Evolutionary conservation across 2,797 vertebrate species (phyloP).

Genomic region (Chrysocyon brachyurus): DNA sequence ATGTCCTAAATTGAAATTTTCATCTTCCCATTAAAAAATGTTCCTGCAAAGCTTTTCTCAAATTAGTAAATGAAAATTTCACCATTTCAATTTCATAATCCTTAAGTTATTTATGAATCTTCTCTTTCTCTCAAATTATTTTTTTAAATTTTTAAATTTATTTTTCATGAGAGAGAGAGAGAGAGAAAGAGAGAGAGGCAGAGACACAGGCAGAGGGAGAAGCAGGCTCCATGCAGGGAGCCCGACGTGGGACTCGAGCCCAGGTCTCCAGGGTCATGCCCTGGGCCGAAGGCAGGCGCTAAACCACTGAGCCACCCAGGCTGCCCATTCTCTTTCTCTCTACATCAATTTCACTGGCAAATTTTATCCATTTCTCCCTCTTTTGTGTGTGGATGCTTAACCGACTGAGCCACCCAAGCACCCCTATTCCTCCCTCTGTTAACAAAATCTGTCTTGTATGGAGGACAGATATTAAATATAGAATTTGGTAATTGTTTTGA

Average conservation of each 20-base stretch:
- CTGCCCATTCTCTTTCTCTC: no score
- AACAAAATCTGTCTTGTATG: background rate
- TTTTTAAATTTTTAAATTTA: no score
- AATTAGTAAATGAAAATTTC: background rate
- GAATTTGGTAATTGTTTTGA: background rate
- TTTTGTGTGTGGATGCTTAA: no score
- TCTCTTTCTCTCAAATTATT: background rate
- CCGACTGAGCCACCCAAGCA: no score
- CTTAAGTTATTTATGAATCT: background rate
- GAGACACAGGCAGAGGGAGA: no score
- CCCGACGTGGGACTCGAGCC: no score
- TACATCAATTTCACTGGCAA: background rate
- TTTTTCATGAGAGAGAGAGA: no score
- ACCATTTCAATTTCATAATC: background rate
- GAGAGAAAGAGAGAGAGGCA: no score
- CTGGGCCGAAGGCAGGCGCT: fast-evolving
- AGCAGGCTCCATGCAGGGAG: no score
- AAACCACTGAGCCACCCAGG: no score
- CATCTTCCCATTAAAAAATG: background rate
- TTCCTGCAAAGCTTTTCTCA: background rate
- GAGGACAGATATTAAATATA: background rate
- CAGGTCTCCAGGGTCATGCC: no score
- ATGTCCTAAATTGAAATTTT: background rate
- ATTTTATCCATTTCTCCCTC: background rate
- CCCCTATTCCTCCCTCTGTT: no score